Conservation (phyloP, 1,140 invertebrate genomes). For the Drosophila ohnishii region DNA sequence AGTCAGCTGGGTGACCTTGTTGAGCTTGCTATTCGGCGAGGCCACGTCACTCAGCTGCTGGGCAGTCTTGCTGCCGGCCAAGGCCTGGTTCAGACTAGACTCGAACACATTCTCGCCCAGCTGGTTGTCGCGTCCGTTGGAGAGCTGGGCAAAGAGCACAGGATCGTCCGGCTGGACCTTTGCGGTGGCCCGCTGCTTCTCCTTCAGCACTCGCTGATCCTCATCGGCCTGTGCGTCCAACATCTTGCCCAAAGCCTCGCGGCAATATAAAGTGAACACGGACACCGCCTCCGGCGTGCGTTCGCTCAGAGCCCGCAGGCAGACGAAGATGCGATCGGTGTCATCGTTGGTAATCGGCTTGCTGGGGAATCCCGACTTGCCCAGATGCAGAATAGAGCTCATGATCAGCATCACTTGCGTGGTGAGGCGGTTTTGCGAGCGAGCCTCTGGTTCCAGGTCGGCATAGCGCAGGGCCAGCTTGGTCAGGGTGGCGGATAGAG, state of each 20-base stretch:
- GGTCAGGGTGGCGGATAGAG: constrained; percentile 94
- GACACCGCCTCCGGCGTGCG: constrained; percentile 87
- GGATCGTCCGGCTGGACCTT: constrained; percentile 94
- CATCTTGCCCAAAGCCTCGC: constrained; percentile 93
- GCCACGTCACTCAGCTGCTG: constrained; percentile 84
- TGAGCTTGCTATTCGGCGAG: constrained; percentile 87
- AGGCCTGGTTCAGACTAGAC: constrained; percentile 95
- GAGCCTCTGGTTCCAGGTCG: constrained; percentile 61
- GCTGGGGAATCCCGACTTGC: constrained; percentile 88
- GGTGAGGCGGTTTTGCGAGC: constrained; percentile 87
- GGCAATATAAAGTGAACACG: constrained; percentile 91
- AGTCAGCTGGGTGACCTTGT: constrained; percentile 99
- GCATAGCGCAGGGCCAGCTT: constrained; percentile 92
- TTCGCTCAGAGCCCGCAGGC: constrained; percentile 91
- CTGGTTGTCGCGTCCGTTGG: constrained; percentile 88
- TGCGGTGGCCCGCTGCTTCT: constrained; percentile 88
- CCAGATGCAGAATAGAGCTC: constrained; percentile 93
- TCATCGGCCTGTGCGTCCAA: constrained; percentile 90
- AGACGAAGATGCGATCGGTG: constrained; percentile 94
- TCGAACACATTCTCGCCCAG: constrained; percentile 97
- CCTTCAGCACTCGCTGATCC: constrained; percentile 83
- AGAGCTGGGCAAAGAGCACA: constrained; percentile 93
- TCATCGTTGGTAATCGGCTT: constrained; percentile 98
- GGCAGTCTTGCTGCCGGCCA: constrained; percentile 86
- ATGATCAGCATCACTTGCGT: constrained; percentile 95